Base-by-base conservation (phyloP, 2,888 invertebrate species). In the Neoitamus cyanurus region DNA sequence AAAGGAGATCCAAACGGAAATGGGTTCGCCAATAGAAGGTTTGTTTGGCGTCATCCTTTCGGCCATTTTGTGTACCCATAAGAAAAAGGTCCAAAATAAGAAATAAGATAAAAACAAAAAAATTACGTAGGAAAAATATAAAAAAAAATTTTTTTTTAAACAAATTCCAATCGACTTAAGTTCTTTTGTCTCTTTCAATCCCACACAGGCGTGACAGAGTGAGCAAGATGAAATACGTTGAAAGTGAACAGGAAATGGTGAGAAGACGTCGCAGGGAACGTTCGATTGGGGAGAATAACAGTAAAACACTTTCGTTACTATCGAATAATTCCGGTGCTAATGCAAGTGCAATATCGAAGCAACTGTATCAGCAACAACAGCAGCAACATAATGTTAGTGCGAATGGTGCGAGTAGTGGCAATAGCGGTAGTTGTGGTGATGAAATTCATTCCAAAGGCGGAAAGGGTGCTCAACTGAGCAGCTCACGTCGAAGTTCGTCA, bases 1-100 rank as follows among this genome's bases (percentile, higher is more conserved):
- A 95, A 94, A 75, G 94, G 94, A 69, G 94, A 94, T n/a, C 85
- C 86, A 1, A 86, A 87, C 30, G 85, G 87, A 6, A 87, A 86
- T 58, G 34, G 84, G 15, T 83, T 84, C 34, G 84, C 75, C 78
- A 83, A 82, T 0, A 83, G 85, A 86, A 86, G 86, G 86, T 86
- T 68, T 34, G 30, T 34, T 20, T 31, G n/a, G n/a, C n/a, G n/a
- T n/a, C n/a, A n/a, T n/a, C n/a, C n/a, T n/a, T n/a, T n/a, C n/a
- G n/a, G n/a, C n/a, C n/a, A n/a, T n/a, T n/a, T n/a, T n/a, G n/a
- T n/a, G n/a, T n/a, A n/a, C n/a, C n/a, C n/a, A n/a, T n/a, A n/a
- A n/a, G n/a, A n/a, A n/a, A n/a, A n/a, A n/a, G n/a, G n/a, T n/a
- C n/a, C n/a, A n/a, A n/a, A n/a, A n/a, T n/a, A n/a, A n/a, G n/a